Evolutionary conservation across 2,113 vertebrate species (phyloP).

Genomic region (Siphamia tubifer): DNA sequence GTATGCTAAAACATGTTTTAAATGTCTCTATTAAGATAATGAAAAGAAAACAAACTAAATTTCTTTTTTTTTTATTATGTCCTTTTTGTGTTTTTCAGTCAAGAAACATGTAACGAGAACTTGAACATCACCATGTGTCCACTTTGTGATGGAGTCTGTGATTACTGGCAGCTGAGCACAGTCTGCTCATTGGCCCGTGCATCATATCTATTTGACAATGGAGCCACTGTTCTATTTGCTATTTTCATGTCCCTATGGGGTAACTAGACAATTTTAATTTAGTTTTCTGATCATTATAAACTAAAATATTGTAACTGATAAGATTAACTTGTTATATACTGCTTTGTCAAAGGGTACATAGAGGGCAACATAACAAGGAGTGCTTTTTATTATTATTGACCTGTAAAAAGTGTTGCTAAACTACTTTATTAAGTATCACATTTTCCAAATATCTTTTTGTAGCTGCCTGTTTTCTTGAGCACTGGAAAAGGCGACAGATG

Average conservation of each 20-base stretch:
- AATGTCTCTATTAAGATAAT: neutral
- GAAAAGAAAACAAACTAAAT: too few relatives aligned
- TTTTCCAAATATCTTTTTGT: constrained; percentile 14
- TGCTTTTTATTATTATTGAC: neutral
- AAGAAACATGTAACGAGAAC: constrained; percentile 87
- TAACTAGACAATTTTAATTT: constrained; percentile 64
- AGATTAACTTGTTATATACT: too few relatives aligned
- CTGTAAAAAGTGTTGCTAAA: neutral
- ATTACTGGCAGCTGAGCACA: constrained; percentile 93
- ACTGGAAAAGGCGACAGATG: constrained; percentile 96
- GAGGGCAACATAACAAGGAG: neutral
- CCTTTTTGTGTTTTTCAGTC: constrained; percentile 69
- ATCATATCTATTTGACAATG: constrained; percentile 96
- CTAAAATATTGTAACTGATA: too few relatives aligned
- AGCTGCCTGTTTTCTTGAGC: constrained; percentile 96
- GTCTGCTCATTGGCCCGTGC: constrained; percentile 88
- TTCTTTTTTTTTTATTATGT: neutral
- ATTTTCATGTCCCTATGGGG: constrained; percentile 99
- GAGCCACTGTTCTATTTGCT: constrained; percentile 92
- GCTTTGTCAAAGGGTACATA: too few relatives aligned
- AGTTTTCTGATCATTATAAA: neutral
- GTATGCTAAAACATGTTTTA: constrained; percentile 66
- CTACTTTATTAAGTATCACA: too few relatives aligned
- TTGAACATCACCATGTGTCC: constrained; percentile 98
- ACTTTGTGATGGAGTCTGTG: constrained; percentile 92